phyloP scores from a whole-genome alignment of 2,113 vertebrate species.

The Saimiri boliviensis region DNA sequence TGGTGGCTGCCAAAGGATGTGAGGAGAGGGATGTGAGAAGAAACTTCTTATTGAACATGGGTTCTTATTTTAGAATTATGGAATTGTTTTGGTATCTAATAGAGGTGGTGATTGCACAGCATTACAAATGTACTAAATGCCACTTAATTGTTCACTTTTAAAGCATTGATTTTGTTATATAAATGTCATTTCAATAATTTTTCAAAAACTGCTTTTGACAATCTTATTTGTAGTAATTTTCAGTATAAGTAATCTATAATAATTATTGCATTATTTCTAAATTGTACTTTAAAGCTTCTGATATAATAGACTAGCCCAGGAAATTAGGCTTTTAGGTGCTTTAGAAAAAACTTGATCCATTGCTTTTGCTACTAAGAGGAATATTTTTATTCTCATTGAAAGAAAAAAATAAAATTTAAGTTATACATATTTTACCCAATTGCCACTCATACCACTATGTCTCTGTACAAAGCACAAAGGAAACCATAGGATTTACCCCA shows the following conservation, averaged over 20 bases:
- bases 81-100: neutral
- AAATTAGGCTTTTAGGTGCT: neutral
- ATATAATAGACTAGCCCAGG: neutral
- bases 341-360: slow-evolving; percentile 16
- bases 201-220: neutral
- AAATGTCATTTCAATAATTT: neutral
- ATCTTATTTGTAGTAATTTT: neutral
- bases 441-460: neutral
- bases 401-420: neutral
- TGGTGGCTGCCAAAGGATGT: neutral
- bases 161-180: neutral
- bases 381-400: neutral
- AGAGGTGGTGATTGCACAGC: neutral
- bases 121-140: neutral
- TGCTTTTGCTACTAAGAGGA: neutral
- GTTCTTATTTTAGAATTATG: neutral
- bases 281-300: neutral
- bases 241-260: neutral
- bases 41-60: neutral
- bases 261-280: neutral
- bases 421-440: neutral
- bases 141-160: neutral
- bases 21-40: neutral
- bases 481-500: neutral
- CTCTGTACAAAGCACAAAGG: neutral